Evolutionary conservation across 2,888 invertebrate genomes (phyloP).

Genomic region (Parelbella ahira): DNA sequence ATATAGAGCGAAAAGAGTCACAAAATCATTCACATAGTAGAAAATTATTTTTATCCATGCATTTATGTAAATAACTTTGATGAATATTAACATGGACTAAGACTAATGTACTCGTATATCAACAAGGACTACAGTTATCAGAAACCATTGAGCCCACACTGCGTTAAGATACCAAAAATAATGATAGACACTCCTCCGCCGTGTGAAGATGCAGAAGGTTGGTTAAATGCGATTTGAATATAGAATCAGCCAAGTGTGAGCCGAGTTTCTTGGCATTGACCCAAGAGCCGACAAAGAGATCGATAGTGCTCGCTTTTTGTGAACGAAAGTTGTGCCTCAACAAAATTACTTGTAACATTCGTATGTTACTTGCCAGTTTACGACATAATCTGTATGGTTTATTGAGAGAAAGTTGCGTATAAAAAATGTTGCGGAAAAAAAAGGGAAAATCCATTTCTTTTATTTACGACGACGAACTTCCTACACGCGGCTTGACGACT

Average conservation of each 20-base stretch:
- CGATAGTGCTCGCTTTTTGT: constrained; percentile 17
- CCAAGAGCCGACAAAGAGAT: constrained; percentile 14
- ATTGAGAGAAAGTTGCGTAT: constrained; percentile 6
- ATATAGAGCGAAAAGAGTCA: too few relatives aligned
- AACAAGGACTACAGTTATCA: too few relatives aligned
- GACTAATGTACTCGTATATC: too few relatives aligned
- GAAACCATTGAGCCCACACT: too few relatives aligned
- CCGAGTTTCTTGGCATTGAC: constrained; percentile 16
- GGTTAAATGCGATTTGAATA: constrained; percentile 13
- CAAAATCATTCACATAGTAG: too few relatives aligned
- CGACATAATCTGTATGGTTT: constrained; percentile 12
- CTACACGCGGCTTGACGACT: too few relatives aligned
- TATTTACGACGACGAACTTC: too few relatives aligned
- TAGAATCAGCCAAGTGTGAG: constrained; percentile 10
- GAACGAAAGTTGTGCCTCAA: constrained; percentile 11
- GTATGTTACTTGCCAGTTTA: constrained; percentile 9
- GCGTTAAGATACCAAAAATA: too few relatives aligned
- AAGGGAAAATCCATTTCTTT: too few relatives aligned
- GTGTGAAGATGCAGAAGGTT: constrained; percentile 9
- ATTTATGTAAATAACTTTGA: too few relatives aligned
- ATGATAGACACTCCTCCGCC: neutral
- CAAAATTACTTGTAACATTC: constrained; percentile 16
- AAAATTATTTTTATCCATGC: too few relatives aligned
- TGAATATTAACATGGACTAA: too few relatives aligned
- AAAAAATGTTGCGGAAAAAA: constrained; percentile 8